phyloP scores from a whole-genome alignment of 2,113 vertebrate species.

The Otolemur garnettii region DNA sequence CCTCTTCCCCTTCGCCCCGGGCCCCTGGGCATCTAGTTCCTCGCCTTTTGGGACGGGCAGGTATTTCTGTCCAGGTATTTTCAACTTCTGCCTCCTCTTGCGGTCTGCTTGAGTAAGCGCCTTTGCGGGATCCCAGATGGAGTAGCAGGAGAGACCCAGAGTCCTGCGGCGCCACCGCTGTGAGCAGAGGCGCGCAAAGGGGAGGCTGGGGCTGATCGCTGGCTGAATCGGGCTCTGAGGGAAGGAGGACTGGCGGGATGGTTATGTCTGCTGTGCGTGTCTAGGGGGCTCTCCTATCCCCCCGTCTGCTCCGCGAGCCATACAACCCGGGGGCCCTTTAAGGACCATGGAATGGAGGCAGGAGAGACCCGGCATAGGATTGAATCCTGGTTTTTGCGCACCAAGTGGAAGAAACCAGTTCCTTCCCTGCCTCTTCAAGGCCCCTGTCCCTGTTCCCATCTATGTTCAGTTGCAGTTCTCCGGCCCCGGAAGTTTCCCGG shows the following conservation, averaged over 20 bases:
- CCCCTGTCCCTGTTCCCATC: accelerated
- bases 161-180: neutral
- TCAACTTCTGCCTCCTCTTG: neutral
- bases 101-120: neutral
- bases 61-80: neutral
- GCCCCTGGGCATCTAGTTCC: accelerated
- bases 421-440: neutral
- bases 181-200: neutral
- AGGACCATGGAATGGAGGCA: neutral
- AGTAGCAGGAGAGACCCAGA: neutral
- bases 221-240: neutral
- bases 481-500: slow-evolving; percentile 36
- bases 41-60: neutral
- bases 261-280: neutral
- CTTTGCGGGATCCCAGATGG: neutral
- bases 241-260: neutral
- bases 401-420: neutral
- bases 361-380: neutral
- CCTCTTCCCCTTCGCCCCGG: too few species aligned
- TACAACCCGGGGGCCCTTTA: neutral
- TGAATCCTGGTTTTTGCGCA: neutral
- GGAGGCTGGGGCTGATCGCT: neutral
- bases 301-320: neutral
- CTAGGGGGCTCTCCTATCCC: neutral
- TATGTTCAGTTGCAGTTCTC: neutral